phyloP scores from a whole-genome alignment of 2,888 invertebrate species.

The Subacronicta megacephala region DNA sequence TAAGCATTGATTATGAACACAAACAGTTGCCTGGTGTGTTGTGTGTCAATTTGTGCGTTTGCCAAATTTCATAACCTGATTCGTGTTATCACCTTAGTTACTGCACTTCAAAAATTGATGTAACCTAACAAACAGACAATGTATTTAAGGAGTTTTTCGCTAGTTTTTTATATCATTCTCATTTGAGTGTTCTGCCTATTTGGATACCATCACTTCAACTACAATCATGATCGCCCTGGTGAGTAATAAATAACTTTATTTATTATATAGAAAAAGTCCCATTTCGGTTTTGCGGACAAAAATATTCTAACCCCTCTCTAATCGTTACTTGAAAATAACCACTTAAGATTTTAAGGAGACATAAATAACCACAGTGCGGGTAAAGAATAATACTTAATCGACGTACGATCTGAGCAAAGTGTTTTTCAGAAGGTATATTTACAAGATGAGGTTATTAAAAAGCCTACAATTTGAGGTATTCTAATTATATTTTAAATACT shows the following conservation, averaged over 20 bases:
- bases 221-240: slow-evolving; percentile 75
- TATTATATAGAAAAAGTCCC: neutral
- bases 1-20: slow-evolving; percentile 27
- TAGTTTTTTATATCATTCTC: slow-evolving; percentile 64
- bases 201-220: slow-evolving; percentile 31
- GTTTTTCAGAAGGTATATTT: no score
- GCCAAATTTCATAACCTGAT: slow-evolving; percentile 72
- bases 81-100: slow-evolving; percentile 80
- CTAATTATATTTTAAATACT: no score
- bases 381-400: no score
- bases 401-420: no score
- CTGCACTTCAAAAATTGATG: slow-evolving; percentile 72
- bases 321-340: no score
- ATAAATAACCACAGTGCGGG: no score
- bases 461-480: no score
- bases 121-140: slow-evolving; percentile 75
- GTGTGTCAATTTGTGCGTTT: slow-evolving; percentile 60
- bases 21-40: slow-evolving; percentile 22
- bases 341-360: no score
- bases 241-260: slow-evolving; percentile 58
- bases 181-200: slow-evolving; percentile 42
- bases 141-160: slow-evolving; percentile 78
- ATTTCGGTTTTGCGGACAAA: neutral
- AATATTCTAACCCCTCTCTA: no score
- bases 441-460: no score